These are phyloP conservation scores for Phrynocephalus forsythii DNA, from an alignment of 2,797 vertebrate genomes.

Conservation along the genomic window DNA sequence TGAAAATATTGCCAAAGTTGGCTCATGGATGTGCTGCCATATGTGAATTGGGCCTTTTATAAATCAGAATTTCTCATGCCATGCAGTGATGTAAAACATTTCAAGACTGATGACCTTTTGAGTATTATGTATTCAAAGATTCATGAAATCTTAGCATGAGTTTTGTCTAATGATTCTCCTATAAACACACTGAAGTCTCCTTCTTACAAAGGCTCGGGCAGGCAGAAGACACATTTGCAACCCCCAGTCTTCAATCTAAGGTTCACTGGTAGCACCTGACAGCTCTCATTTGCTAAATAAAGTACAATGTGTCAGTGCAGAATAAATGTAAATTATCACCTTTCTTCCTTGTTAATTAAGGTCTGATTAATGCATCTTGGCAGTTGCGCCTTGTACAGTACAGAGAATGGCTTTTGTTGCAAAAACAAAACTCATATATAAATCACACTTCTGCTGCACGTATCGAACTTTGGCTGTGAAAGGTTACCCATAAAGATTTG, in stretches of 20 bases:
- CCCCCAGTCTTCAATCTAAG: conserved; percentile 74
- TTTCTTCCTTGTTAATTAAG: conserved; percentile 76
- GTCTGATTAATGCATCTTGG: conserved; percentile 73
- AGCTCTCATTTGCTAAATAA: conserved; percentile 78
- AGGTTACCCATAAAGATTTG: conserved; percentile 57
- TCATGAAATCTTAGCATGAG: conserved; percentile 63
- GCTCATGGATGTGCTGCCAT: conserved; percentile 33
- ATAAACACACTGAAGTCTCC: conserved; percentile 77
- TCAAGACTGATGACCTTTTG: conserved; percentile 73
- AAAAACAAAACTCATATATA: conserved; percentile 62
- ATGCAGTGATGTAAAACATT: conserved; percentile 79
- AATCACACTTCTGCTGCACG: conserved; percentile 50
- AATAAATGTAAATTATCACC: conserved; percentile 84
- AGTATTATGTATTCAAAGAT: conserved; percentile 77
- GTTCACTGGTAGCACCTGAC: conserved; percentile 73
- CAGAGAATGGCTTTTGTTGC: conserved; percentile 62
- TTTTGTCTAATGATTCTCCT: conserved; percentile 69
- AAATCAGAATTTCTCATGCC: conserved; percentile 80
- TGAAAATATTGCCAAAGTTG: background rate
- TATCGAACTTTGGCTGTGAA: conserved; percentile 62
- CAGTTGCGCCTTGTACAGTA: conserved; percentile 54
- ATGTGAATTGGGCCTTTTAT: conserved; percentile 64
- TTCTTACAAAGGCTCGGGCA: conserved; percentile 74
- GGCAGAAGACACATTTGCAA: conserved; percentile 78
- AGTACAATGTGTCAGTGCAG: conserved; percentile 78